Evolutionary conservation across 2,888 invertebrate species (phyloP), one percentile per base, ranked within the genome.

Genomic region (Apeira syringaria): DNA sequence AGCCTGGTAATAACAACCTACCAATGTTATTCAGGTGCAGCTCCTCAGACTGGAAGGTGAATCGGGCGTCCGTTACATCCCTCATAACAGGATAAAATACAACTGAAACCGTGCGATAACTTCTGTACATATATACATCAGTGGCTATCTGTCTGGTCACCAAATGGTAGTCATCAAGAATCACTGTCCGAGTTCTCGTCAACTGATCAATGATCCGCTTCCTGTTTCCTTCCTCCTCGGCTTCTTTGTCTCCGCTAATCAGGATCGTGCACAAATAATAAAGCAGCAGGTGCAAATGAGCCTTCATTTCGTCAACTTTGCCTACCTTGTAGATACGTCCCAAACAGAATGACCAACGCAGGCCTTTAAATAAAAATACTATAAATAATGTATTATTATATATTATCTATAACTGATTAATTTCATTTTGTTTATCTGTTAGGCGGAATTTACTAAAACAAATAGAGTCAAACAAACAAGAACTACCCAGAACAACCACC

Each of bases 1-100:
- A n/a, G n/a, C n/a, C n/a, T n/a, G n/a, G n/a, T n/a, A n/a, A n/a
- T n/a, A n/a, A n/a, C n/a, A 13, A 55, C 84, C 64, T 76, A 90
- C 90, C 90, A 68, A 90, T 85, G 47, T 74, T 82, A 70, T 90
- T 90, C 53, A 87, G 65, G 64, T 90, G 90, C 13, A 90, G 75
- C 54, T 90, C 89, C 60, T 90, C 90, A 5, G 86, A 82, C 59
- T 84, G 84, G 59, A 90, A 88, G n/a, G 78, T 81, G 64, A 90
- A 89, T 37, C 75, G 78, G 42, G 88, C 90, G 50, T 84, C 84
- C 13, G 71, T 73, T 13, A 87, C 80, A 59, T 86, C 89, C 56
- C 72, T 75, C 61, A 70, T 73, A 24, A 90, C 61, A 25, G 77
- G 76, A 60, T 84, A 90, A 62, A 83, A 84, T 37, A 90, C 66